Percentiles rank a stretch among this genome's conserved stretches.
These are phyloP conservation scores for Dromius quadrimaculatus DNA, from an alignment of 2,888 invertebrate genomes.

Conservation along the genomic window DNA sequence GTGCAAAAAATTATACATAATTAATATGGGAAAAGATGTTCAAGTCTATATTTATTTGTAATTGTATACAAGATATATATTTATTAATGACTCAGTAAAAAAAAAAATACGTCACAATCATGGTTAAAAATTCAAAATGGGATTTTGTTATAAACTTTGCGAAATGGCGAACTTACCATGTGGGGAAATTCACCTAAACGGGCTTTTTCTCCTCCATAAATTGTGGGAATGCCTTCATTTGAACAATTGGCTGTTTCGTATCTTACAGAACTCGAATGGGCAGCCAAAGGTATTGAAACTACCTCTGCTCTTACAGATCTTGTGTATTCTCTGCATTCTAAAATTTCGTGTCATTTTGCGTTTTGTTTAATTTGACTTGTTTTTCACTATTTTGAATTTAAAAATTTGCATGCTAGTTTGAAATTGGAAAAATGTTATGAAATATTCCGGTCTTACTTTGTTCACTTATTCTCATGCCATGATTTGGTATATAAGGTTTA, in stretches of 20 bases:
- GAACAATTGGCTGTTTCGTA: conserved; percentile 68
- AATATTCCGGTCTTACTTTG: conserved; percentile 62
- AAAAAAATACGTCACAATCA: no score
- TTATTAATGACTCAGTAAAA: no score
- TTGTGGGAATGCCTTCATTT: conserved; percentile 68
- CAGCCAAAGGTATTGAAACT: conserved; percentile 63
- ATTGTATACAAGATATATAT: no score
- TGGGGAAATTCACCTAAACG: conserved; percentile 72
- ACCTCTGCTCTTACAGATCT: conserved; percentile 62
- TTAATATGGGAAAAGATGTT: no score
- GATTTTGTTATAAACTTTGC: no score
- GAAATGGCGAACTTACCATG: conserved; percentile 73
- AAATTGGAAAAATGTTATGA: neutral
- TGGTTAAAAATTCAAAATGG: no score
- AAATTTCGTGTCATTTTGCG: no score
- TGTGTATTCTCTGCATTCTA: conserved; percentile 73
- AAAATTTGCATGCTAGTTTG: neutral
- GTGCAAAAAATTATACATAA: no score
- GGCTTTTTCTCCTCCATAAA: conserved; percentile 72
- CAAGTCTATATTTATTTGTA: no score
- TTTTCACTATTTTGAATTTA: neutral
- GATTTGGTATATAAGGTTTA: neutral
- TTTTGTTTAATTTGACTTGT: no score
- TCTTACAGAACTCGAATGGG: neutral
- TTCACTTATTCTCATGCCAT: conserved; percentile 58